Base-by-base conservation (phyloP, 2,888 invertebrate genomes). In the Zootermopsis nevadensis region DNA sequence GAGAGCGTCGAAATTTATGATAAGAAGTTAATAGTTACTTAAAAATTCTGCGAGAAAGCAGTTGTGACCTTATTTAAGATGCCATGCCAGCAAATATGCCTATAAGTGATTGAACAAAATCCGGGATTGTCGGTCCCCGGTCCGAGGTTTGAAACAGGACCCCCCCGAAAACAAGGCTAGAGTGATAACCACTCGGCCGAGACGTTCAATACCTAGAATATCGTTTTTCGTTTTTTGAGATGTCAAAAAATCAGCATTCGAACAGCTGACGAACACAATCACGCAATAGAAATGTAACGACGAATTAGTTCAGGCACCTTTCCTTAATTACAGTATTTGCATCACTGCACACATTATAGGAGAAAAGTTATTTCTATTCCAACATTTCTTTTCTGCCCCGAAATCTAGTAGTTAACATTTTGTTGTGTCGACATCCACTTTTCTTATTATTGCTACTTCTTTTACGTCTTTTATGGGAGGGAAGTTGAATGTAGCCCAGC, bases 281-380 rank as follows among this genome's bases (percentile, higher is more conserved):
- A 60, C 27, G 8, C 60, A 60, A n/a, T n/a, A 60, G 60, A 60
- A 55, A 60, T 27, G 60, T 60, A 60, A 60, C 3, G 60, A 27
- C 27, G 60, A 60, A 60, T 27, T 60, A n/a, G 60, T 60, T 60
- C 60, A n/a, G n/a, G 60, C n/a, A 27, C 27, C 60, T n/a, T 60
- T 60, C 27, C n/a, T 60, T 60, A 60, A 60, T 60, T 60, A 60
- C 60, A 27, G n/a, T 60, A 12, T 60, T 27, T 60, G 60, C 60
- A 60, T 60, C n/a, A 27, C 27, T 60, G 60, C 60, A 60, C 60
- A 60, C 60, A n/a, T 60, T n/a, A 60, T 60, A 60, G 4, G 60
- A 60, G 60, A 6, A 60, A 60, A 60, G 60, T 60, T 60, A 60
- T 60, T 60, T 27, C 60, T 27, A 55, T 55, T 55, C n/a, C 55